Evolutionary conservation across 2,797 vertebrate genomes (phyloP), one percentile per base, ranked within the genome.

Genomic region (Lateolabrax maculatus): DNA sequence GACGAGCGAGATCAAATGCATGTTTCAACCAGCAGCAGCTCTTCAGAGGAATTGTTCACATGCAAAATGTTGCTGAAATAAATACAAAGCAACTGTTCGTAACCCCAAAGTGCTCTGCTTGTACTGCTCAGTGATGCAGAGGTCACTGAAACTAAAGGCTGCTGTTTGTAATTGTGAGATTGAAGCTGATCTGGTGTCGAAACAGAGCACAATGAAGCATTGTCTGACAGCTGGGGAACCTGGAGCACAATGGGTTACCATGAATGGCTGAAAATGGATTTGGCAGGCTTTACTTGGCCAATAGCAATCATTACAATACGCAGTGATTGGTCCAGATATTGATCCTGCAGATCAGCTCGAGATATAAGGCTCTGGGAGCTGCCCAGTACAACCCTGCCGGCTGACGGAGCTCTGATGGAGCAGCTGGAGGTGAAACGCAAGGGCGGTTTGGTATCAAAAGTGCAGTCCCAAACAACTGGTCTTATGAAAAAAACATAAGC

Each of bases 241-340:
- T 43, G 19, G 11, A 70, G 73, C 46, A 4, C 62, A 69, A 65
- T 31, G 52, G 51, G 27, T 74, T 55, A 67, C 27, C 29, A 34
- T 25, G 60, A 84, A 31, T 13, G 3, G 19, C 27, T 23, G 55
- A 68, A 68, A 75, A 81, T 58, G 37, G 67, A 79, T 75, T 74
- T 83, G 66, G 69, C 83, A 71, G 71, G 67, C 66, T 70, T 81
- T n/a, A 25, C 64, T 79, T 71, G 36, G 85, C 79, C 83, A 51
- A 67, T 41, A 68, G 70, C 44, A 34, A 44, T 31, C 57, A 53
- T 78, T 81, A 49, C 60, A 75, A 77, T 77, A 80, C 34, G 31
- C 82, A 29, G 60, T 4, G 67, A 86, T 71, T 31, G 74, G 71
- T 76, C 27, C 58, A 57, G 71, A 67, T 77, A 90, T 90, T 11